Conservation (phyloP, 2,797 vertebrate species). For the Pitangus sulphuratus region DNA sequence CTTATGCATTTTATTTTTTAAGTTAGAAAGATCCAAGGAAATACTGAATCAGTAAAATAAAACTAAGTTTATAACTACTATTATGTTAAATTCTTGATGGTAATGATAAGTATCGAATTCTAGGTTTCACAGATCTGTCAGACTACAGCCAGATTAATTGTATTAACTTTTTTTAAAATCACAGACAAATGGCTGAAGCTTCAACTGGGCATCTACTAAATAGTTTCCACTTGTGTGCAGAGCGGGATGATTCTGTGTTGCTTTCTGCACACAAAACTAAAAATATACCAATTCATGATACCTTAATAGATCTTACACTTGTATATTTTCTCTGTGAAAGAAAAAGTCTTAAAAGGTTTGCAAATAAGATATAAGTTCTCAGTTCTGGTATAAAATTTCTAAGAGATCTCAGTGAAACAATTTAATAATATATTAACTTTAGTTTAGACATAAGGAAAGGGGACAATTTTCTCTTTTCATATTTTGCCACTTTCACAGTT, state of each 20-base stretch:
- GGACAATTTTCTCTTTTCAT: not conserved
- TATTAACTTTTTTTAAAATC: not conserved
- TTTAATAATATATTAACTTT: not conserved
- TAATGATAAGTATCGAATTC: not conserved
- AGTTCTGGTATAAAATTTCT: not conserved
- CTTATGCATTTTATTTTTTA: not conserved
- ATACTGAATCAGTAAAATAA: not conserved
- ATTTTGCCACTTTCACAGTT: not conserved
- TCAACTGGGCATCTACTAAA: not conserved
- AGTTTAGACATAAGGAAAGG: not conserved
- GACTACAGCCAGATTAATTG: not conserved
- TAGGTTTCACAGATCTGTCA: not conserved
- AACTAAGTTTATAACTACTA: not conserved
- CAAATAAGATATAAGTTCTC: not conserved
- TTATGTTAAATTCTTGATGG: not conserved
- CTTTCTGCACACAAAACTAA: not conserved
- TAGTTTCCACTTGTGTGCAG: not conserved
- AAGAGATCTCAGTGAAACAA: not conserved
- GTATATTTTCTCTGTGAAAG: not conserved
- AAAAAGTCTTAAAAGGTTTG: not conserved
- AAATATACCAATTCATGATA: not conserved
- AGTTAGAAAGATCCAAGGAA: not conserved
- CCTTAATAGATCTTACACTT: not conserved
- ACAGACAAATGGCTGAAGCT: not conserved
- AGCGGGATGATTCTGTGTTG: not conserved